Conservation (phyloP, 2,113 vertebrate genomes). For the Eulemur rufifrons region DNA sequence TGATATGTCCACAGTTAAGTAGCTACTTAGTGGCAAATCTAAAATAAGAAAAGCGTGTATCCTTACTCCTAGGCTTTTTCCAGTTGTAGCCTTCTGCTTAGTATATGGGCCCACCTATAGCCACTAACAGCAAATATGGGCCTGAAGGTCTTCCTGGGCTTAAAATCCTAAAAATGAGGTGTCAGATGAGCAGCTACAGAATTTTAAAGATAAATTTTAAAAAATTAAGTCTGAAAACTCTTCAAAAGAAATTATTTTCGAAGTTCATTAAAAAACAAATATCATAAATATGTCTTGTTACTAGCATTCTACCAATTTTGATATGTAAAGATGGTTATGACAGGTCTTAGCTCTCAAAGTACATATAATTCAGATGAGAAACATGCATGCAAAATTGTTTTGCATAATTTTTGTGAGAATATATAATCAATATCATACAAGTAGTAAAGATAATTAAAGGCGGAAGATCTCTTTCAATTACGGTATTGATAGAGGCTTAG, state of each 20-base stretch:
- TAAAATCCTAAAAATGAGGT: neutral
- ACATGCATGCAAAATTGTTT: neutral
- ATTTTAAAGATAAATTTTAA: neutral
- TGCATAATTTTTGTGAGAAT: neutral
- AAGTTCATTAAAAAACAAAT: neutral
- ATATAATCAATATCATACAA: neutral
- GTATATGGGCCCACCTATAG: neutral
- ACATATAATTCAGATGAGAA: constrained; percentile 16
- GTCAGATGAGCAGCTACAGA: neutral
- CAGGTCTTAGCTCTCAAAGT: neutral
- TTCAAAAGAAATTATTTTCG: neutral
- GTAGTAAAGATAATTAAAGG: neutral
- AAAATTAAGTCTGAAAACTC: neutral
- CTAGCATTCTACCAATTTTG: neutral
- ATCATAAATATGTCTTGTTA: neutral
- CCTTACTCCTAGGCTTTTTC: neutral
- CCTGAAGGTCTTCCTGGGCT: neutral
- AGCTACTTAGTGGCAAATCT: neutral
- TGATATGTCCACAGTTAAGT: neutral
- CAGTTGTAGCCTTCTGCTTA: neutral
- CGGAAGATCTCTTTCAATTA: neutral
- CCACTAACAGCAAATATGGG: neutral
- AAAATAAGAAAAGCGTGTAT: neutral
- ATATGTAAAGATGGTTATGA: neutral
- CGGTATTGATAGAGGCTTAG: neutral